Conservation (phyloP, 2,113 vertebrate species). For the Erinaceus europaeus region DNA sequence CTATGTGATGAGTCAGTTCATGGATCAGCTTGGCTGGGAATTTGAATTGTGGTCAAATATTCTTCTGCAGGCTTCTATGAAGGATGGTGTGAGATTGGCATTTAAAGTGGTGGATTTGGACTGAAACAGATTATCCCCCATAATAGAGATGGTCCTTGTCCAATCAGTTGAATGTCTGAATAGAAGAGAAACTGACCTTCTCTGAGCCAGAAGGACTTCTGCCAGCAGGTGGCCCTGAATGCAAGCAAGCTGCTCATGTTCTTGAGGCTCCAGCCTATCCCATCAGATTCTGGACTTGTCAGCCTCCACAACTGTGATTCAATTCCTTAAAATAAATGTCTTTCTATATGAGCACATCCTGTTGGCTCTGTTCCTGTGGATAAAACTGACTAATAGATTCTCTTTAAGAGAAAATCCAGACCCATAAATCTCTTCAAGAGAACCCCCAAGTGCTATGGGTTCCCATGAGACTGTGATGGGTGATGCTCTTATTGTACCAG, state of each 20-base stretch:
- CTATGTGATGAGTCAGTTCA: not conserved
- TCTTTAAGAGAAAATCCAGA: not conserved
- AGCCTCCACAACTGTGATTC: not conserved
- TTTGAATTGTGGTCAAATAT: not conserved
- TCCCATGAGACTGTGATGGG: too few relatives aligned
- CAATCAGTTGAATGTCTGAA: not conserved
- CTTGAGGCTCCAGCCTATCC: not conserved
- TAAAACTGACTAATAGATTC: not conserved
- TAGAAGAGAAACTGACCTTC: not conserved
- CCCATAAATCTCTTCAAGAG: not conserved
- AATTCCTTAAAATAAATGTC: not conserved
- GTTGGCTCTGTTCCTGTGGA: not conserved
- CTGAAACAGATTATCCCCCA: not conserved
- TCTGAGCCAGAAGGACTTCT: not conserved
- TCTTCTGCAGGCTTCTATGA: not conserved
- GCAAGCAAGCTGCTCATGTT: accelerated
- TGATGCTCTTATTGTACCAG: not conserved
- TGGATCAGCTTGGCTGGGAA: not conserved
- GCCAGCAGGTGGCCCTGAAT: not conserved
- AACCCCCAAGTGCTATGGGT: not conserved
- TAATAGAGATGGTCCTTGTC: not conserved
- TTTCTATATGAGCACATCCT: not conserved
- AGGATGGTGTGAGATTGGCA: not conserved
- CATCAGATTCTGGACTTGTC: not conserved
- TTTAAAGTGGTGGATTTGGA: not conserved